Base-by-base conservation (phyloP, 2,113 vertebrate species). In the Apaloderma vittatum region DNA sequence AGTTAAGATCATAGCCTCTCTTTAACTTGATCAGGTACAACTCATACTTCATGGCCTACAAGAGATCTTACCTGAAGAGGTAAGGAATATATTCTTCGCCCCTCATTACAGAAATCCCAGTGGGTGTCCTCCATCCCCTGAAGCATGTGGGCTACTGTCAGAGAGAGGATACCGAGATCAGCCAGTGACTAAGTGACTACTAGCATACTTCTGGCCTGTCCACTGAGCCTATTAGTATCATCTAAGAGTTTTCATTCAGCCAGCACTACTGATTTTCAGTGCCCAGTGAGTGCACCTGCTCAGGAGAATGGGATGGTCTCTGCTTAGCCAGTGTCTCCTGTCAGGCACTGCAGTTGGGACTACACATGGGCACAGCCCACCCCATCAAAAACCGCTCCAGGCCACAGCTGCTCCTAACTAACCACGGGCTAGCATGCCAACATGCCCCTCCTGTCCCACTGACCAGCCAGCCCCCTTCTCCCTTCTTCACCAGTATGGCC, bases 111-210 rank as follows among this genome's bases (percentile, higher is more conserved):
- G 82, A 49, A 94, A 45, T 79, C 40, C 45, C 27, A 12, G 26
- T 22, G 54, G 17, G 12, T 61, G 34, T 82, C 32, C 40, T 82
- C 26, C 32, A 12, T 59, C 12, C 8, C 7, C 32, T 67, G 59
- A 70, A 77, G 51, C 15, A 4, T 16, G 17, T 52, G 71, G 34
- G 23, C 36, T 40, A 7, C 49, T 70, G 30, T 57, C 19, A 70
- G 58, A 86, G 17, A 58, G 15, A 68, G 43, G 23, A 36, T 70
- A n/a, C 62, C 57, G 26, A 70, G 27, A 40, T 82, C 27, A 67
- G 46, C 15, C 66, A 58, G 30, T 0, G 0, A 19, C 46, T 67
- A 6, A 58, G 30, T 0, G 0, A 19, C 46, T 67, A 6, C 54
- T 73, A n/a, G 24, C 23, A 24, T 27, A 12, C 34, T 74, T 63